Evolutionary conservation across 1,140 invertebrate species (phyloP).

Genomic region (Megathymus violae): DNA sequence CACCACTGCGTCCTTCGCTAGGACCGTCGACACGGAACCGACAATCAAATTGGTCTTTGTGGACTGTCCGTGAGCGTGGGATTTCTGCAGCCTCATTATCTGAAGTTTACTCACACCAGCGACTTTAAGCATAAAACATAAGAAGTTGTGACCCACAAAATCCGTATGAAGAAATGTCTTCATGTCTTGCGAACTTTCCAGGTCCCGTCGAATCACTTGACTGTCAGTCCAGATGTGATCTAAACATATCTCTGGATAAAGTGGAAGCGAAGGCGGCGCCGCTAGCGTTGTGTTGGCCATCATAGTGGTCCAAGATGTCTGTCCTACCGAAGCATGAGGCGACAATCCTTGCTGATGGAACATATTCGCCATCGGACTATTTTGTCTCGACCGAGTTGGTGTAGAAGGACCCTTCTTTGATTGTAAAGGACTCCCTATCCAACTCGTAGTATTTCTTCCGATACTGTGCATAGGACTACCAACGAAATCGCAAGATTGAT

Average conservation of each 20-base stretch:
- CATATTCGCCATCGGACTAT: conserved; percentile 86
- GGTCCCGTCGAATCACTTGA: conserved; percentile 82
- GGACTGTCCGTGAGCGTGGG: conserved; percentile 84
- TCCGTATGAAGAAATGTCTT: conserved; percentile 93
- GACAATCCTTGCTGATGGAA: conserved; percentile 79
- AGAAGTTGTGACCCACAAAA: conserved; percentile 91
- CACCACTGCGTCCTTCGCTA: conserved; percentile 92
- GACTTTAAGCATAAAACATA: conserved; percentile 90
- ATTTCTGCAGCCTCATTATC: conserved; percentile 90
- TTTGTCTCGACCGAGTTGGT: conserved; percentile 81
- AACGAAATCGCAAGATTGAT: conserved; percentile 78
- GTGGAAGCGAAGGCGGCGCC: conserved; percentile 85
- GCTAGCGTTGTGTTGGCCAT: conserved; percentile 61
- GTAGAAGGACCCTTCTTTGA: conserved; percentile 57
- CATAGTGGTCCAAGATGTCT: conserved; percentile 77
- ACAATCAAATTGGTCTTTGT: conserved; percentile 87
- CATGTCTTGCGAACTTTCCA: conserved; percentile 84
- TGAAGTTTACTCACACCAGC: conserved; percentile 86
- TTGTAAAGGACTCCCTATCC: conserved; percentile 72
- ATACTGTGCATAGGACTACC: conserved; percentile 67
- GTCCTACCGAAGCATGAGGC: conserved; percentile 76
- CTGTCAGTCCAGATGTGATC: conserved; percentile 95
- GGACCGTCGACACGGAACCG: conserved; percentile 88
- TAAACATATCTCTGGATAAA: conserved; percentile 93
- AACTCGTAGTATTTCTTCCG: conserved; percentile 59